Base-by-base conservation (phyloP, 92 coral and sea anemone genomes). In the Palythoa heliodiscus region DNA sequence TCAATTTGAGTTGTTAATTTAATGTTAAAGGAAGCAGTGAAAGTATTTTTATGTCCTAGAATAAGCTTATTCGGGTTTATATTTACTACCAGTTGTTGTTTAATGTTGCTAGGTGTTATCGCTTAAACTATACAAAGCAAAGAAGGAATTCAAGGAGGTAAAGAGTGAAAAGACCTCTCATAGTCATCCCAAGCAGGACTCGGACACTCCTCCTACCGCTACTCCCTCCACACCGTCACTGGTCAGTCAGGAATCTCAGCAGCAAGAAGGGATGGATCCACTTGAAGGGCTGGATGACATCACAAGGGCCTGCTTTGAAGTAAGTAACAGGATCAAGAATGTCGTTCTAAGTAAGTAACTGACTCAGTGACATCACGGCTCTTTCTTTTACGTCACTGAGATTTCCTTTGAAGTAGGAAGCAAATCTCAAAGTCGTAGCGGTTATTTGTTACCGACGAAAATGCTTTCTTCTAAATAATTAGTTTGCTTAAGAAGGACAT, bases 221-320 rank as follows among this genome's bases (percentile, higher is more conserved):
- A 52, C 82, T 29, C 79, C 89, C n/a, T 58, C 84, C 12, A 24
- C 87, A 19, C 40, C 93, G 7, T 35, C 94, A 6, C 52, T 40
- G 71, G 73, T 63, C 12, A 61, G 72, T 37, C 73, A 63, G 52
- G 83, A 78, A 22, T 61, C 83, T 5, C 83, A 78, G 81, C 69
- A 70, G 22, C 88, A 88, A 78, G 85, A 77, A 15, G 93, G 93
- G 23, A 72, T 73, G 58, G 95, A 93, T 25, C 98, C 98, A 6
- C 89, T 87, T 69, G 95, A 90, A 74, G 95, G 93, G 57, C 88
- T 93, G 50, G 95, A 92, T 76, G 98, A 93, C 87, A 90, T 90
- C 83, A 93, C 98, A 23, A 90, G 68, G 78, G 91, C 93, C 25
- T 93, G 95, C 84, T 92, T 93, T 71, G 95, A 93, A 71, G 98